These are phyloP conservation scores for Myotis vivesi DNA, from an alignment of 2,797 vertebrate genomes.

Conservation along the genomic window DNA sequence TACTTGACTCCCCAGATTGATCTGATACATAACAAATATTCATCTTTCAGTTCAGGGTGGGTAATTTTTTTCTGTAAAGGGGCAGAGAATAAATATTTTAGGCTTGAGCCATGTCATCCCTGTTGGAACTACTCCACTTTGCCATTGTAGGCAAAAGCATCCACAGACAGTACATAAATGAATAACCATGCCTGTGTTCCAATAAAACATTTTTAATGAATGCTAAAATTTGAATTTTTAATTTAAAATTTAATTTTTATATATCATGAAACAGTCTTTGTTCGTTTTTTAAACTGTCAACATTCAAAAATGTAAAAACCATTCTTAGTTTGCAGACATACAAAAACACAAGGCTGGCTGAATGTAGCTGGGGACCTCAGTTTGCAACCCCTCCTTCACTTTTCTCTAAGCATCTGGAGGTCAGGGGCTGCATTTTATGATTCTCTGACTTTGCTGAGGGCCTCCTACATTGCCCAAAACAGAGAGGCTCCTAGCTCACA, in stretches of 20 bases:
- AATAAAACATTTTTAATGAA: constrained; percentile 17
- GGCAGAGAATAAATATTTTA: not conserved
- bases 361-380: not conserved
- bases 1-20: not conserved
- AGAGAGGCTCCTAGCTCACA: not conserved
- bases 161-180: not conserved
- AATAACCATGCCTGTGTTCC: not conserved
- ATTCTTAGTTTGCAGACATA: not conserved
- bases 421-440: not conserved
- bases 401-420: not conserved
- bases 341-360: not conserved
- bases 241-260: constrained; percentile 7
- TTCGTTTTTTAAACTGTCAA: not conserved
- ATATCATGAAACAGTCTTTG: not conserved
- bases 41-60: not conserved
- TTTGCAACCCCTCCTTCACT: not conserved
- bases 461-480: not conserved
- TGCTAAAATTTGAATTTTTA: constrained; percentile 47
- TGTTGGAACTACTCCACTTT: not conserved
- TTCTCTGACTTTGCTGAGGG: not conserved
- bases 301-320: not conserved
- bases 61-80: not conserved
- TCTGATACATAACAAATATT: not conserved
- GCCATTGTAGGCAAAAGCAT: not conserved
- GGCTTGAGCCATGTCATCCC: constrained; percentile 6